These are phyloP conservation scores for Cephalophus harveyi DNA, from an alignment of 2,113 vertebrate genomes.

Conservation along the genomic window DNA sequence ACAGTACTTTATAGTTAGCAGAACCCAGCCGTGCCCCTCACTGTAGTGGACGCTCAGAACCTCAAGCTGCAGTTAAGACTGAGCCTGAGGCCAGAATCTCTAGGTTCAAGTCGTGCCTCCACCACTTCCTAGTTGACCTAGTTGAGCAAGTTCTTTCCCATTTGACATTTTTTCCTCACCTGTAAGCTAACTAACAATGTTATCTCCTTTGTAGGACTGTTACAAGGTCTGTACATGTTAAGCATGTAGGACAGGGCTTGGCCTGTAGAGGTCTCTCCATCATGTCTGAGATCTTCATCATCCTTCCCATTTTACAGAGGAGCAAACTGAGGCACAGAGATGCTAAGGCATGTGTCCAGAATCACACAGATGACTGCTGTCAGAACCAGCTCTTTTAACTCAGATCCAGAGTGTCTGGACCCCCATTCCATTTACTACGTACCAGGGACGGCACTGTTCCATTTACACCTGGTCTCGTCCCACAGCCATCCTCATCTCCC, in stretches of 20 bases:
- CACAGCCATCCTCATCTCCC: background rate
- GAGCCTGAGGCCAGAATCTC: background rate
- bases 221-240: background rate
- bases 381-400: background rate
- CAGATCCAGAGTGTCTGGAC: background rate
- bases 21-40: fast-evolving
- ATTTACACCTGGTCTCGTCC: background rate
- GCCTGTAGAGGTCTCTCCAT: too few species aligned
- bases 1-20: background rate
- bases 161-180: background rate
- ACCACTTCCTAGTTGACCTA: background rate
- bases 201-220: background rate
- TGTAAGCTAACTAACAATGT: background rate
- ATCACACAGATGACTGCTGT: fast-evolving
- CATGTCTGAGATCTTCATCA: background rate
- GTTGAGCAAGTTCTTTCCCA: background rate
- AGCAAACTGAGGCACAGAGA: background rate
- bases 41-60: background rate
- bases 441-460: background rate
- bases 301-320: background rate
- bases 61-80: background rate
- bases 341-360: fast-evolving
- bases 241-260: background rate
- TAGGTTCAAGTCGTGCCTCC: background rate
- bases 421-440: fast-evolving